Conservation (phyloP, 2,888 invertebrate species). For the Lasioglossum lativentre region DNA sequence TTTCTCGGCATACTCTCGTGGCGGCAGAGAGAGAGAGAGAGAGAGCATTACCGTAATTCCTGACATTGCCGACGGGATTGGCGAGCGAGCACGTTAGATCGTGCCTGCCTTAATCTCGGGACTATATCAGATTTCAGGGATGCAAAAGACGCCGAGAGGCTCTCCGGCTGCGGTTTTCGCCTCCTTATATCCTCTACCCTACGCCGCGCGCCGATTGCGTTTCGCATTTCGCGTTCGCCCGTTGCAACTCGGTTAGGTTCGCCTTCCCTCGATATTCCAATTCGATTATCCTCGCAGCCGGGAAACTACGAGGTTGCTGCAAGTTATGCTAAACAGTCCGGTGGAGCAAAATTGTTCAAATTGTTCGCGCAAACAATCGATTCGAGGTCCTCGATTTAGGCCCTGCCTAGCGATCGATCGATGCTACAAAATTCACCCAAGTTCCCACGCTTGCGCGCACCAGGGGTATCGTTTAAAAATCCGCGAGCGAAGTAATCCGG, state of each 20-base stretch:
- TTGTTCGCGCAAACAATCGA: too few species aligned
- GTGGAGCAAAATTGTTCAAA: too few species aligned
- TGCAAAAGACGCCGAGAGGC: constrained; percentile 49
- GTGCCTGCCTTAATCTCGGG: constrained; percentile 49
- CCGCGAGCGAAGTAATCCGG: neutral
- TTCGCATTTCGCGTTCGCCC: constrained; percentile 22
- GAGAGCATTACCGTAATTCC: constrained; percentile 40
- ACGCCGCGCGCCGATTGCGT: constrained; percentile 29
- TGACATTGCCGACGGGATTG: constrained; percentile 49
- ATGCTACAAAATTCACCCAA: too few species aligned
- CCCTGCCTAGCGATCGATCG: too few species aligned
- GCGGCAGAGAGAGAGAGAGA: too few species aligned
- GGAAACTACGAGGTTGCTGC: neutral
- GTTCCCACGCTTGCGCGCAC: neutral
- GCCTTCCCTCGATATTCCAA: neutral
- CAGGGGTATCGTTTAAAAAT: neutral
- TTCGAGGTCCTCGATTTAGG: too few species aligned
- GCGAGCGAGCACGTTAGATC: constrained; percentile 52
- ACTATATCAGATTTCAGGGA: constrained; percentile 50
- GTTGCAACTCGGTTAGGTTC: neutral
- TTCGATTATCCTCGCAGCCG: neutral
- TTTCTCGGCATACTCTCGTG: constrained; percentile 4
- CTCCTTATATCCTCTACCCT: neutral
- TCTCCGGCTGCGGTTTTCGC: constrained; percentile 51
- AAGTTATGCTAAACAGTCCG: neutral